Evolutionary conservation across 2,888 invertebrate species (phyloP).

Genomic region (Blastobasis lacticolella): DNA sequence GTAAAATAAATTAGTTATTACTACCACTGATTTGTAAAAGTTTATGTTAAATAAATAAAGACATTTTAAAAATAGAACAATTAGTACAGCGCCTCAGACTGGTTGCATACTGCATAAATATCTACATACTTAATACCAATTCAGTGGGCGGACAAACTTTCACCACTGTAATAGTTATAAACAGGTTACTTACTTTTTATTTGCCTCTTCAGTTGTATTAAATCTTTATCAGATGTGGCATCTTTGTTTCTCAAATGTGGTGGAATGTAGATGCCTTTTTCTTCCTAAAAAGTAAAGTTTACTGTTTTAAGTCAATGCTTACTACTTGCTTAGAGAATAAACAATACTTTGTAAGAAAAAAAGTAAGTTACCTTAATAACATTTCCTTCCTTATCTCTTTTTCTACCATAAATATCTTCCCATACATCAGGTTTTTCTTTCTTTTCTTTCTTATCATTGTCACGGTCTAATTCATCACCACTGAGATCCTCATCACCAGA

Average conservation of each 20-base stretch:
- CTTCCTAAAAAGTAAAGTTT: conserved; percentile 37
- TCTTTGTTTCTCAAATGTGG: conserved; percentile 82
- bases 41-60: too few species aligned
- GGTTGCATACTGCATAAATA: too few species aligned
- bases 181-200: conserved; percentile 79
- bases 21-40: too few species aligned
- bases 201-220: conserved; percentile 81
- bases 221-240: conserved; percentile 70
- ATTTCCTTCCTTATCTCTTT: conserved; percentile 86
- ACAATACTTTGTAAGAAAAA: neutral
- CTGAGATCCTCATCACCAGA: conserved; percentile 41
- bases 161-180: neutral
- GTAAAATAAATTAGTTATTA: too few species aligned
- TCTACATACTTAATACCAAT: too few species aligned
- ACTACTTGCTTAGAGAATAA: neutral
- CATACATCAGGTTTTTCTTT: conserved; percentile 65
- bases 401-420: conserved; percentile 96
- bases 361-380: conserved; percentile 73
- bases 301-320: neutral
- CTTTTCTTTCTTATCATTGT: conserved; percentile 24
- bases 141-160: too few species aligned
- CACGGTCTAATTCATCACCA: conserved; percentile 19
- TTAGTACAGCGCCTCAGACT: too few species aligned
- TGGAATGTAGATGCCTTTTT: conserved; percentile 82
- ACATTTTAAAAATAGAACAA: too few species aligned